These are phyloP conservation scores for Phrynosoma platyrhinos DNA, from an alignment of 2,113 vertebrate species.

Conservation along the genomic window DNA sequence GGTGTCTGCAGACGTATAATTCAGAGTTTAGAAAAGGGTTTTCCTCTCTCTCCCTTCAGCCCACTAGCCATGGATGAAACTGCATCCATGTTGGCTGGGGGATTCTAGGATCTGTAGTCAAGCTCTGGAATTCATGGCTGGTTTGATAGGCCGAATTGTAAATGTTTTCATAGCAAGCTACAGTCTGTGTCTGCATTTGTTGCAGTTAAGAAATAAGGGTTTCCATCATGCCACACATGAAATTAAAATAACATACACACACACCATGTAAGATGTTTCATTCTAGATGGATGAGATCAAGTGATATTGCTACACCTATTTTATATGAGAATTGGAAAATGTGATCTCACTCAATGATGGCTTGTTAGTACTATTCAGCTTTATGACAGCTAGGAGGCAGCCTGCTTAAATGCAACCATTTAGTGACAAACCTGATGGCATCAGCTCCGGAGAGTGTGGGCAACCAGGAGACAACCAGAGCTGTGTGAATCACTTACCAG, in stretches of 20 bases:
- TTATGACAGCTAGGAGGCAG: neutral
- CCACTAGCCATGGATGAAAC: neutral
- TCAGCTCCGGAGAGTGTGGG: neutral
- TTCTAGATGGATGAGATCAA: neutral
- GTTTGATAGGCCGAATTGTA: neutral
- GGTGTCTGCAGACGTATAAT: too few species aligned
- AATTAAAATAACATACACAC: neutral
- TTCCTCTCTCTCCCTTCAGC: too few species aligned
- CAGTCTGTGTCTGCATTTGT: neutral
- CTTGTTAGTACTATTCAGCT: neutral
- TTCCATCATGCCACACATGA: neutral
- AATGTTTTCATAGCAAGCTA: neutral
- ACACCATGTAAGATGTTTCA: neutral
- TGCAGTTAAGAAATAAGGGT: neutral
- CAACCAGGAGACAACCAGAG: neutral
- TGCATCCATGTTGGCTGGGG: neutral
- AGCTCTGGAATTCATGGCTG: neutral
- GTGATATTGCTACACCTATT: neutral
- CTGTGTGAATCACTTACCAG: neutral
- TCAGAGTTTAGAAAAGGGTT: too few species aligned
- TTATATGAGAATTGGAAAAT: neutral
- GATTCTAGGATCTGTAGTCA: neutral
- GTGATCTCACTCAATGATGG: neutral
- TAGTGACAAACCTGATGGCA: neutral
- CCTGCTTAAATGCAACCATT: slow-evolving; percentile 5